phyloP scores from a whole-genome alignment of 1,140 invertebrate species.

The Pinna nobilis region DNA sequence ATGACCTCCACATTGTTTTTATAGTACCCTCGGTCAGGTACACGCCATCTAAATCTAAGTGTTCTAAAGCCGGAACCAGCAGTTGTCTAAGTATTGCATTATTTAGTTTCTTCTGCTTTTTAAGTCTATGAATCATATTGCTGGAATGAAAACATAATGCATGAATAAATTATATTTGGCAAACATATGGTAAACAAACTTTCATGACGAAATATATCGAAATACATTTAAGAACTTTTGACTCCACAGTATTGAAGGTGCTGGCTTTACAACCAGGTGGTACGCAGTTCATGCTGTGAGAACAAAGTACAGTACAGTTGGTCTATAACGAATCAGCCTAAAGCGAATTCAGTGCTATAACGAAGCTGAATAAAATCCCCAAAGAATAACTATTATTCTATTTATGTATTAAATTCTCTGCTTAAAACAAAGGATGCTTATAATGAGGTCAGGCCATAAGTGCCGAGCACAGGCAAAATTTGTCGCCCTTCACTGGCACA shows the following conservation, averaged over 20 bases:
- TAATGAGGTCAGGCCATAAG: too few relatives aligned
- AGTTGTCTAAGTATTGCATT: constrained; percentile 44
- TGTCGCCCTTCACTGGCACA: too few relatives aligned
- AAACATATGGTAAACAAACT: neutral
- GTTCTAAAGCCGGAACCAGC: constrained; percentile 56
- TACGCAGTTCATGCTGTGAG: too few relatives aligned
- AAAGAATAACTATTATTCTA: too few relatives aligned
- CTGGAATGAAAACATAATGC: constrained; percentile 36
- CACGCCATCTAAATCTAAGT: constrained; percentile 57
- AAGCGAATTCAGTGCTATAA: too few relatives aligned
- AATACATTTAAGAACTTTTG: neutral
- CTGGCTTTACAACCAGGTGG: too few relatives aligned
- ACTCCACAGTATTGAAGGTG: neutral
- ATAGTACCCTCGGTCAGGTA: constrained; percentile 59
- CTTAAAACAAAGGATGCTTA: too few relatives aligned
- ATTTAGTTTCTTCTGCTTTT: constrained; percentile 58
- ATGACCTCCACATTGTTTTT: constrained; percentile 47
- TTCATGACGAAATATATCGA: neutral
- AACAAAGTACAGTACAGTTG: too few relatives aligned
- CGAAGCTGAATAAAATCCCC: too few relatives aligned
- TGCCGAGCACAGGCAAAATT: too few relatives aligned
- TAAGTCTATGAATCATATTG: constrained; percentile 60
- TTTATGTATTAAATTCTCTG: too few relatives aligned
- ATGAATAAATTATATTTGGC: neutral
- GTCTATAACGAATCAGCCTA: too few relatives aligned